phyloP scores from a whole-genome alignment of 2,797 vertebrate species.

The Clarias pachynema region DNA sequence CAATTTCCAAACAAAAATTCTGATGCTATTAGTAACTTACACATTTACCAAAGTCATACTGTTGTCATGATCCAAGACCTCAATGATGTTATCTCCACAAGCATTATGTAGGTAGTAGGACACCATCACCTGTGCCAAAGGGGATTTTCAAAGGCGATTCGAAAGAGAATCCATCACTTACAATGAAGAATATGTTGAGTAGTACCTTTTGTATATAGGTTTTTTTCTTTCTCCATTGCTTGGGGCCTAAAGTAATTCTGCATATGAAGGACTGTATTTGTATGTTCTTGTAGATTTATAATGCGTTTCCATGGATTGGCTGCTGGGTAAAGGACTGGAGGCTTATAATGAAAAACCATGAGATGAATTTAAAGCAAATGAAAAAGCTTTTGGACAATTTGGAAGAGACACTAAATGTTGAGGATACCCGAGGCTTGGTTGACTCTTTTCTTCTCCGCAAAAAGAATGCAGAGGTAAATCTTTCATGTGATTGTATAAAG shows the following conservation, averaged over 20 bases:
- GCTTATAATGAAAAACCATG: constrained; percentile 16
- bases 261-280: not conserved
- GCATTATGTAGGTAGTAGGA: too few species aligned
- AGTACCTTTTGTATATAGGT: too few species aligned
- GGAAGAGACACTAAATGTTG: constrained; percentile 34
- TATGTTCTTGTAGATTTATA: constrained; percentile 52
- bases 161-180: too few species aligned
- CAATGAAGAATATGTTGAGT: too few species aligned
- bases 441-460: constrained; percentile 54
- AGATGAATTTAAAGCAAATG: constrained; percentile 29
- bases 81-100: too few species aligned
- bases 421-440: constrained; percentile 51
- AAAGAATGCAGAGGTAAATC: constrained; percentile 40
- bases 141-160: too few species aligned
- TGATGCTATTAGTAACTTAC: too few species aligned
- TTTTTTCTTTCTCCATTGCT: too few species aligned
- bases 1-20: too few species aligned
- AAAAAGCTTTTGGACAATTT: constrained; percentile 24
- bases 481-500: not conserved
- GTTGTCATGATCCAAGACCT: too few species aligned
- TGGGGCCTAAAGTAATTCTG: not conserved
- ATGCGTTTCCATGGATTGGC: constrained; percentile 53
- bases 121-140: too few species aligned
- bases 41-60: too few species aligned
- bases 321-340: constrained; percentile 28